Evolutionary conservation across 2,888 invertebrate species (phyloP).

Genomic region (Holacanthella duospinosa): DNA sequence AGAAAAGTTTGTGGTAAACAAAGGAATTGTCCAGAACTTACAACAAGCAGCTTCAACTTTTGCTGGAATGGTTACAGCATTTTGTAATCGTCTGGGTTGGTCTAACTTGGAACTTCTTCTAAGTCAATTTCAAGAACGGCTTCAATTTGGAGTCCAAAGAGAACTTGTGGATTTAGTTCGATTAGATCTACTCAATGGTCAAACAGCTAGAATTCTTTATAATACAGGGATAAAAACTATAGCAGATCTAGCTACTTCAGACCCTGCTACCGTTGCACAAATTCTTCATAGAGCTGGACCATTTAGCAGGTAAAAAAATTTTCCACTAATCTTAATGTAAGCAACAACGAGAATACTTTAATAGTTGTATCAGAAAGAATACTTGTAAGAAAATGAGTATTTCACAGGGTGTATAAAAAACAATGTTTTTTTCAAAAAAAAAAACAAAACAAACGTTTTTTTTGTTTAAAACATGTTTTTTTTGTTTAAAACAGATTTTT

Average conservation of each 20-base stretch:
- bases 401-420: too few relatives aligned
- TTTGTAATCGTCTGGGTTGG: slow-evolving; percentile 89
- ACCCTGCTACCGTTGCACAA: slow-evolving; percentile 58
- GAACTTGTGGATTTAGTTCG: slow-evolving; percentile 86
- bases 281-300: slow-evolving; percentile 66
- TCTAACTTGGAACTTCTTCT: slow-evolving; percentile 75
- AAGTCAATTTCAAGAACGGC: slow-evolving; percentile 82
- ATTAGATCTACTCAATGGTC: slow-evolving; percentile 68
- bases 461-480: too few relatives aligned
- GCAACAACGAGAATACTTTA: background rate
- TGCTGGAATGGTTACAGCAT: slow-evolving; percentile 94
- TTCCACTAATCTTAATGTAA: too few relatives aligned
- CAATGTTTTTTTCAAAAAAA: too few relatives aligned
- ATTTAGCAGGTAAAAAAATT: slow-evolving; percentile 66
- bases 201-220: slow-evolving; percentile 70
- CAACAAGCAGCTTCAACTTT: slow-evolving; percentile 92
- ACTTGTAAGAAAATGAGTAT: background rate
- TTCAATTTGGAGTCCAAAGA: slow-evolving; percentile 85
- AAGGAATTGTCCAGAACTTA: slow-evolving; percentile 83
- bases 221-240: slow-evolving; percentile 69
- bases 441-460: too few relatives aligned
- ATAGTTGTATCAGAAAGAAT: background rate
- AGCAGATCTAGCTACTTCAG: slow-evolving; percentile 64
- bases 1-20: slow-evolving; percentile 69
- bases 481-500: too few relatives aligned